A percentile compares a stretch with the other conserved stretches of the same genome.
These are phyloP conservation scores for Idaea dimidiata DNA, from an alignment of 2,888 invertebrate genomes.

Conservation along the genomic window DNA sequence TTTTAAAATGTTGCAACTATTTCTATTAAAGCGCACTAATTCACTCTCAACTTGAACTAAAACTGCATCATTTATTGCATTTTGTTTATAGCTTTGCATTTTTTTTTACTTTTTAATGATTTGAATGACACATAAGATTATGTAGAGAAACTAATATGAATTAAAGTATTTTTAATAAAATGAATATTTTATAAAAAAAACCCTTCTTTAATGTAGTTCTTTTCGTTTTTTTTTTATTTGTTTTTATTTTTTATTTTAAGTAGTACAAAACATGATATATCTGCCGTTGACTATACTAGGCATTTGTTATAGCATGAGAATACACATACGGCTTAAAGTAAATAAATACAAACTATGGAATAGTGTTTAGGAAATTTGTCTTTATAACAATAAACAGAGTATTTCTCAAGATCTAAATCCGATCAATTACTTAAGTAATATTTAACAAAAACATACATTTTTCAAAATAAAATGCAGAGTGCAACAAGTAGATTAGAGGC, in stretches of 20 bases:
- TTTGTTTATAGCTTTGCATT: neutral
- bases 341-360: neutral
- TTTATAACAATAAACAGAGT: constrained; percentile 1
- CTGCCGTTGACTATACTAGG: neutral
- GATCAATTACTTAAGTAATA: neutral
- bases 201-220: neutral
- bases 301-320: neutral
- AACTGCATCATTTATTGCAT: neutral
- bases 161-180: neutral
- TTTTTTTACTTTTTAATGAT: neutral
- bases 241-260: neutral
- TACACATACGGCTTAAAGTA: neutral
- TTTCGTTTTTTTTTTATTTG: neutral
- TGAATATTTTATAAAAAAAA: neutral
- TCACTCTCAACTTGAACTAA: neutral
- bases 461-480: neutral
- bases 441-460: neutral
- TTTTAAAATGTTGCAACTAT: neutral
- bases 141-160: neutral
- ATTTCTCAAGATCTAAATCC: neutral
- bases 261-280: neutral
- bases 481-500: neutral
- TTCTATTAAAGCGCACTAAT: neutral
- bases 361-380: neutral
- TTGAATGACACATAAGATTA: neutral